phyloP scores from a whole-genome alignment of 2,113 vertebrate species.

The Nothobranchius kuhntae region DNA sequence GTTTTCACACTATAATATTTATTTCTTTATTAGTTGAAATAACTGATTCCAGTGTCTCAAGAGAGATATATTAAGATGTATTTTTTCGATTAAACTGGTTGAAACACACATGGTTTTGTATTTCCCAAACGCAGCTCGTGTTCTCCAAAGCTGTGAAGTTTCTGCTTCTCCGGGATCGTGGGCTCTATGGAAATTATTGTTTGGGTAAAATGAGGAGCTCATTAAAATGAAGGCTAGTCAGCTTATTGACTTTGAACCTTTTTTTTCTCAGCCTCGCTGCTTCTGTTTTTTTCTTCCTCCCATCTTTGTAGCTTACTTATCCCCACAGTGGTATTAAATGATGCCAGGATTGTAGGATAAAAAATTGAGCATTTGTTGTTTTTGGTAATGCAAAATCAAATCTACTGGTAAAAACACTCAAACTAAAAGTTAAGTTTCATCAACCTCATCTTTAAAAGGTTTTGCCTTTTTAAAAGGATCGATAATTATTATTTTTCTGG shows the following conservation, averaged over 20 bases:
- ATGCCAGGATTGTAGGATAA: neutral
- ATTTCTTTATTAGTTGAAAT: neutral
- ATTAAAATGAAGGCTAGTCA: neutral
- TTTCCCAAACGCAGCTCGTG: neutral
- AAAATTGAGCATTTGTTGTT: conserved; percentile 8
- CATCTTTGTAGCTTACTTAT: neutral
- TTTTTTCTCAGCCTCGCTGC: neutral
- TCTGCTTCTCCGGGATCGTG: neutral
- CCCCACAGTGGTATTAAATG: conserved; percentile 20
- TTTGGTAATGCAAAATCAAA: conserved; percentile 21
- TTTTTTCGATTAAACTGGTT: neutral
- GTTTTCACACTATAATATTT: neutral
- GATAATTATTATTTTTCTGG: conserved; percentile 25
- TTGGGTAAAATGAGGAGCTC: neutral
- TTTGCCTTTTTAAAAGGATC: too few relatives aligned
- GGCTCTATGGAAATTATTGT: neutral
- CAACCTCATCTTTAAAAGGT: conserved; percentile 25
- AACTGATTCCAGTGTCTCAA: neutral
- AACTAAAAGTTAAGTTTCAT: conserved; percentile 13
- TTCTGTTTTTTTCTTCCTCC: too few relatives aligned
- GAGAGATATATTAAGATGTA: neutral
- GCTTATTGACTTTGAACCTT: conserved; percentile 4
- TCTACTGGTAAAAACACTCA: conserved; percentile 17
- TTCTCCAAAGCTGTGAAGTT: neutral
- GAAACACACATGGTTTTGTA: neutral